Base-by-base conservation (phyloP, 2,888 invertebrate species). In the Pseudeuparius sepicola region DNA sequence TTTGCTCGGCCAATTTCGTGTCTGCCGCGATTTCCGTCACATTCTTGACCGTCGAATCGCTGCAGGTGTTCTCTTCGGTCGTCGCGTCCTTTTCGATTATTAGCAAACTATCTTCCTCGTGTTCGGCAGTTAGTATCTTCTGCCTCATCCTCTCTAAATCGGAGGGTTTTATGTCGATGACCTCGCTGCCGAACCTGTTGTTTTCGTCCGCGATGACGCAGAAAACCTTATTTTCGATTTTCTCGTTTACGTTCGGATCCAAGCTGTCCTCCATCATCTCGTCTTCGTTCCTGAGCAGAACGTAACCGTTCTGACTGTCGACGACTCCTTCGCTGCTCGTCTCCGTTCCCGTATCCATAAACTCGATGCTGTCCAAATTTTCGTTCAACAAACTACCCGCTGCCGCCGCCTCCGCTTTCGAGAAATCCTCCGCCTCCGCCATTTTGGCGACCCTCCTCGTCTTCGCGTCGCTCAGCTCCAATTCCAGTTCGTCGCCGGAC, bases 301-400 rank as follows among this genome's bases (percentile, higher is more conserved):
- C 66, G 49, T 79, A 80, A 1, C 79, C 78, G 13, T 74, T 69
- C 56, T 78, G 78, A 40, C 69, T 68, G 9, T 71, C 48, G 1
- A 67, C 65, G 27, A 67, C 60, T 40, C 72, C 72, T 48, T 79
- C 82, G 10, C 78, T 72, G 12, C 79, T 73, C n/a, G 81, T 82
- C 52, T 83, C 84, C 0, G 81, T 85, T 1, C 85, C 86, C 0
- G 85, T 85, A 54, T 89, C 89, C 68, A 84, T 87, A 53, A 81
- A 89, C 53, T 86, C 86, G 44, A 88, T 80, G 52, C 83, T 79
- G 46, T 85, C 85, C 27, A 78, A 66, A 31, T 83, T 79, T n/a
- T 58, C 53, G 40, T 56, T 53, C 3, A 56, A 40, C 9, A 55
- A 44, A 33, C 41, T 54, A 35, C 50, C 54, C 34, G 53, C 44